These are phyloP conservation scores for Thyatira batis DNA, from an alignment of 2,888 invertebrate species.

Conservation along the genomic window DNA sequence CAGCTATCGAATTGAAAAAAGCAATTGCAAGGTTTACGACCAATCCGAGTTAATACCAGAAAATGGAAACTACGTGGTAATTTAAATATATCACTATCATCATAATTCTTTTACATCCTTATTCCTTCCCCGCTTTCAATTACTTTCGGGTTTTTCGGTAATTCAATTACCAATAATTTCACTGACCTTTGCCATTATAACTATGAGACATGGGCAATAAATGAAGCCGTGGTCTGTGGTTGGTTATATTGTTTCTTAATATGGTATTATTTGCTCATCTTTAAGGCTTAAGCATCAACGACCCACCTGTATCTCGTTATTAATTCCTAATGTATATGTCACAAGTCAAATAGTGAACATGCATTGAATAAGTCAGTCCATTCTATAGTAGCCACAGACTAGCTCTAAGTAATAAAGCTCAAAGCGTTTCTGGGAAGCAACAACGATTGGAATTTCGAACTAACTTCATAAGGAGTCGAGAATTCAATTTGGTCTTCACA, in stretches of 20 bases:
- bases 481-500: not conserved
- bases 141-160: not conserved
- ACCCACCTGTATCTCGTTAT: not conserved
- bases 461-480: not conserved
- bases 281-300: not conserved
- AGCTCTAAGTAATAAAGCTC: not conserved
- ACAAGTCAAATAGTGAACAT: not conserved
- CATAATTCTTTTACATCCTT: not conserved
- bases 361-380: not conserved
- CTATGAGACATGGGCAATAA: not conserved
- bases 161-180: not conserved
- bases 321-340: not conserved
- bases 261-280: not conserved
- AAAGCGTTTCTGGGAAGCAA: not conserved
- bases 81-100: not conserved
- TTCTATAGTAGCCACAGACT: not conserved
- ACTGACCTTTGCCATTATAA: not conserved
- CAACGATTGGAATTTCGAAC: not conserved
- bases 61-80: not conserved
- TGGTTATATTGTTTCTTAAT: not conserved
- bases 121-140: not conserved
- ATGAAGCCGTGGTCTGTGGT: not conserved
- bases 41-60: not conserved
- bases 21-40: slow-evolving; percentile 1
- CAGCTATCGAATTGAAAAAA: not conserved